Conservation (phyloP, 1,140 invertebrate genomes). For the Plutomurus gul region DNA sequence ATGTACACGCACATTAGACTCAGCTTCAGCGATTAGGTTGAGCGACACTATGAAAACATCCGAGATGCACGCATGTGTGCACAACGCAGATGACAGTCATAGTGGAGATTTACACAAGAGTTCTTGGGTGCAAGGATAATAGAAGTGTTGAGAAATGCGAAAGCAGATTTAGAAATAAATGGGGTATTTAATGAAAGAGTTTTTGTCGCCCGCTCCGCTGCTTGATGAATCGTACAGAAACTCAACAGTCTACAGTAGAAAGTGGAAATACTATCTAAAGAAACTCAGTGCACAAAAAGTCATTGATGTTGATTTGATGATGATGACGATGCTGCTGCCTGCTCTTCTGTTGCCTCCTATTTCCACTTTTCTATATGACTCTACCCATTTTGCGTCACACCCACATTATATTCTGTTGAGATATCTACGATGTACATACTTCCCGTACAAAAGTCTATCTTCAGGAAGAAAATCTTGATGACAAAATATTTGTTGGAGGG, state of each 20-base stretch:
- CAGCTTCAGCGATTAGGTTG: background rate
- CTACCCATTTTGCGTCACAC: no score
- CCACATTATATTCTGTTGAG: no score
- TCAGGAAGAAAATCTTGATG: background rate
- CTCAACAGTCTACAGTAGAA: background rate
- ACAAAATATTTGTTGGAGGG: background rate
- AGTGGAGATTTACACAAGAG: no score
- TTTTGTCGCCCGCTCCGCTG: background rate
- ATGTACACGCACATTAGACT: no score
- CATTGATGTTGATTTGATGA: background rate
- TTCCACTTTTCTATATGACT: background rate
- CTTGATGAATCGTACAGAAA: slow-evolving; percentile 25
- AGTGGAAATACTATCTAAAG: background rate
- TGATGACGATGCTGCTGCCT: background rate
- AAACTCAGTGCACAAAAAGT: background rate
- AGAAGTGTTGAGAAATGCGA: slow-evolving; percentile 28
- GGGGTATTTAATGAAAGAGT: slow-evolving; percentile 34
- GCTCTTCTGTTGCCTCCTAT: background rate
- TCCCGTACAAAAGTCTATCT: background rate
- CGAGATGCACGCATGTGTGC: background rate
- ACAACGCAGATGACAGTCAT: no score
- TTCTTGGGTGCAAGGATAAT: background rate
- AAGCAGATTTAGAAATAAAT: slow-evolving; percentile 28
- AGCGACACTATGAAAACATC: background rate
- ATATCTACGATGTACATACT: background rate